Evolutionary conservation across 1,140 invertebrate genomes (phyloP), one percentile per base, ranked within the genome.

Genomic region (Pseudomyrmex gracilis): DNA sequence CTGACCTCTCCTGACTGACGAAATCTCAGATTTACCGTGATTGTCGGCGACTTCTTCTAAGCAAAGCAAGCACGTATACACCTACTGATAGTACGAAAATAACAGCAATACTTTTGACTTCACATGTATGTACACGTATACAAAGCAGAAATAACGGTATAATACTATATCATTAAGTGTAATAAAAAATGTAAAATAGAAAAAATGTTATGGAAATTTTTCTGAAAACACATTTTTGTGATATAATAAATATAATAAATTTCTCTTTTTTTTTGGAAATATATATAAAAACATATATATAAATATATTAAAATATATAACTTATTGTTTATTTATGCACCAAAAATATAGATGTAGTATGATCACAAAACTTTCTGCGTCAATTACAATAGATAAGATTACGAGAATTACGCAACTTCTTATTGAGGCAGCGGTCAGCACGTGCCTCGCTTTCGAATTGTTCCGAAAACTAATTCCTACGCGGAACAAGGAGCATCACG

Each of bases 381-480:
- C 12, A 67, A 57, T 12, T 68, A 43, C 34, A 15, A 13, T 4
- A 78, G 47, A 47, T 70, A 70, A 78, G 34, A 15, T 70, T 53
- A 58, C 7, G 53, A 2, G 58, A 68, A 57, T 70, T 70, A 7
- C 20, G 13, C 22, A 47, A 70, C n/a, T 67, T 57, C n/a, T 66
- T 68, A 24, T 78, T 43, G 51, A 57, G 15, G 10, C 43, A 70
- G 53, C 20, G 66, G 64, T 57, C 64, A 78, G 76, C 43, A 78
- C 53, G 76, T 78, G 43, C 53, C 77, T 73, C 78, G 85, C 55
- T 87, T 73, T 51, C 83, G 78, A 85, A 88, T 83, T 89, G 86
- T 85, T 89, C 83, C 12, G 60, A 34, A 85, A 89, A 87, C 85
- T 89, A 89, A 89, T 89, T 89, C 88, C 87, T 87, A 85, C 73